Evolutionary conservation across 2,797 vertebrate species (phyloP).

Genomic region (Hydrophis major): DNA sequence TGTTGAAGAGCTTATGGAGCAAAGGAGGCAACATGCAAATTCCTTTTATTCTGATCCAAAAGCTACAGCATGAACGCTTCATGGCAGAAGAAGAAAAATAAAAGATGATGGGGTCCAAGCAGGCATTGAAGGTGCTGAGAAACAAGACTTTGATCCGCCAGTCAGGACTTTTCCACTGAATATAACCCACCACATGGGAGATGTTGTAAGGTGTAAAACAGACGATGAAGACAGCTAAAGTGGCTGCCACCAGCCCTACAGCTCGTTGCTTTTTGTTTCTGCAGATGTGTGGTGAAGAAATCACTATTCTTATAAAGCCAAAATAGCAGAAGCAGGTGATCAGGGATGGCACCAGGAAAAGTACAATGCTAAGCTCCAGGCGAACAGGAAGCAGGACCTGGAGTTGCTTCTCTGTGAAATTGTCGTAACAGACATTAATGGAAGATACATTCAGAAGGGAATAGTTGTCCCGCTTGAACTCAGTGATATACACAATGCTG

Average conservation of each 20-base stretch:
- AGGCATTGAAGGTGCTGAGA: slow-evolving; percentile 84
- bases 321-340: slow-evolving; percentile 85
- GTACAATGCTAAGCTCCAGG: slow-evolving; percentile 79
- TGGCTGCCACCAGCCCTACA: slow-evolving; percentile 78
- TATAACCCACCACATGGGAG: slow-evolving; percentile 83
- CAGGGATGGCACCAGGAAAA: slow-evolving; percentile 81
- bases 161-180: slow-evolving; percentile 49
- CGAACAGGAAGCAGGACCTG: slow-evolving; percentile 72
- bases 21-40: slow-evolving; percentile 51
- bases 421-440: slow-evolving; percentile 71
- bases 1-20: slow-evolving; percentile 6
- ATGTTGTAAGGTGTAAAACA: slow-evolving; percentile 84
- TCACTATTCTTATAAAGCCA: slow-evolving; percentile 78
- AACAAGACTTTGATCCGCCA: slow-evolving; percentile 80
- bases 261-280: slow-evolving; percentile 73
- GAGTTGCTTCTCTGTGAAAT: slow-evolving; percentile 73
- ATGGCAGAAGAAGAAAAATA: slow-evolving; percentile 84
- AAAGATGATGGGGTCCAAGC: slow-evolving; percentile 85
- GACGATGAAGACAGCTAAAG: slow-evolving; percentile 79
- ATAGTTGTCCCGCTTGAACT: neutral
- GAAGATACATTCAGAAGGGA: neutral
- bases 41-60: slow-evolving; percentile 58
- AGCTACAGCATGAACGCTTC: slow-evolving; percentile 71
- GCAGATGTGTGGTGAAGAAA: slow-evolving; percentile 73
- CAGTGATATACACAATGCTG: slow-evolving; percentile 57